Evolutionary conservation across 2,113 vertebrate species (phyloP).

Genomic region (Oncorhynchus clarkii): DNA sequence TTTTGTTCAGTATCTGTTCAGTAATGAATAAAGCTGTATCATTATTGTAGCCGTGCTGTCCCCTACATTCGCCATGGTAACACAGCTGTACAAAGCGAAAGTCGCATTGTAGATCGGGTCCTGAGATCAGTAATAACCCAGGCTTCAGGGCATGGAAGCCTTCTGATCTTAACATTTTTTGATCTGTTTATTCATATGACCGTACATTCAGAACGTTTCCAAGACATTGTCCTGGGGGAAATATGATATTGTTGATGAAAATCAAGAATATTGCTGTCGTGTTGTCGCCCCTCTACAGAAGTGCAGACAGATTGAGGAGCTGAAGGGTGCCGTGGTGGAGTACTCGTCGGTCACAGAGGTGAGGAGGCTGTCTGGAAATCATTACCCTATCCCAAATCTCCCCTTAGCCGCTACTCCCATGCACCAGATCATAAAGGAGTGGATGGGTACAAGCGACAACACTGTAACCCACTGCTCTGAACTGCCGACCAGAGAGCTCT

Average conservation of each 20-base stretch:
- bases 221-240: background rate
- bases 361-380: conserved; percentile 8
- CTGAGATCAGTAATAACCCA: background rate
- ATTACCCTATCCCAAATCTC: too few species aligned
- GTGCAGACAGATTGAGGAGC: conserved; percentile 77
- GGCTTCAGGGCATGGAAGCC: background rate
- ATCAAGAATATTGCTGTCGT: too few species aligned
- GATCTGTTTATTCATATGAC: background rate
- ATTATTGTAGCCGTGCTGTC: background rate
- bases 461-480: too few species aligned
- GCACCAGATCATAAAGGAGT: too few species aligned
- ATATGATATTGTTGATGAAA: too few species aligned
- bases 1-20: too few species aligned
- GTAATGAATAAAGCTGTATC: too few species aligned
- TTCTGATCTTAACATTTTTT: background rate
- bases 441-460: too few species aligned
- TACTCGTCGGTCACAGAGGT: conserved; percentile 84
- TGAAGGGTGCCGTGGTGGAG: conserved; percentile 78
- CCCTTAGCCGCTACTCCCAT: too few species aligned
- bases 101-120: background rate
- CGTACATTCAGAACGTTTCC: background rate
- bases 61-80: background rate
- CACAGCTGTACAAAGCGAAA: background rate
- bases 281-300: conserved; percentile 70
- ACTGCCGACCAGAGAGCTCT: background rate